Evolutionary conservation across 2,797 vertebrate species (phyloP).

Genomic region (Amniataba percoides): DNA sequence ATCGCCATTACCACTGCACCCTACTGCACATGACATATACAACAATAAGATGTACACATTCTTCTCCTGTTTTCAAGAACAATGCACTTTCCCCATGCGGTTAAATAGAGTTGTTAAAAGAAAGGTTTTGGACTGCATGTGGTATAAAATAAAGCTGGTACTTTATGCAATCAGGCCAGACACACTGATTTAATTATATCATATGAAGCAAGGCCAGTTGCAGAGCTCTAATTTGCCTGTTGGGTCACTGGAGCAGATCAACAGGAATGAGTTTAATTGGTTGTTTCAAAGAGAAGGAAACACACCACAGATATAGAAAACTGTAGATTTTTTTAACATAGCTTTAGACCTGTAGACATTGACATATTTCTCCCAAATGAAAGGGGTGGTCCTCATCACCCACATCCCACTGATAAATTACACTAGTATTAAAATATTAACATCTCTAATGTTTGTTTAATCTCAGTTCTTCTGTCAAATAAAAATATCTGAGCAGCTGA

Average conservation of each 20-base stretch:
- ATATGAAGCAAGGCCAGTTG: not conserved
- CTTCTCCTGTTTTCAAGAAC: conserved; percentile 38
- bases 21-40: conserved; percentile 53
- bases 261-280: not conserved
- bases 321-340: not conserved
- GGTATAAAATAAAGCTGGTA: conserved; percentile 19
- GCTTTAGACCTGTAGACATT: not conserved
- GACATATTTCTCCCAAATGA: not conserved
- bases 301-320: not conserved
- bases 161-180: not conserved
- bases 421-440: not conserved
- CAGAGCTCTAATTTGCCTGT: not conserved
- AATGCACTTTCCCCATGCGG: conserved; percentile 19
- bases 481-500: not conserved
- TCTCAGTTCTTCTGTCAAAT: not conserved
- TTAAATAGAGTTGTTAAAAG: conserved; percentile 35
- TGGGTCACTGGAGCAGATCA: not conserved
- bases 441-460: too few relatives aligned
- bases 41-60: conserved; percentile 41
- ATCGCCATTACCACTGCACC: conserved; percentile 20
- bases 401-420: not conserved
- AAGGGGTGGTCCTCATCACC: not conserved
- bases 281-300: not conserved
- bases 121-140: conserved; percentile 15
- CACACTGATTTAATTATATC: conserved; percentile 29